Evolutionary conservation across 2,888 invertebrate genomes (phyloP), one percentile per base, ranked within the genome.

Genomic region (Habrosyne pyritoides): DNA sequence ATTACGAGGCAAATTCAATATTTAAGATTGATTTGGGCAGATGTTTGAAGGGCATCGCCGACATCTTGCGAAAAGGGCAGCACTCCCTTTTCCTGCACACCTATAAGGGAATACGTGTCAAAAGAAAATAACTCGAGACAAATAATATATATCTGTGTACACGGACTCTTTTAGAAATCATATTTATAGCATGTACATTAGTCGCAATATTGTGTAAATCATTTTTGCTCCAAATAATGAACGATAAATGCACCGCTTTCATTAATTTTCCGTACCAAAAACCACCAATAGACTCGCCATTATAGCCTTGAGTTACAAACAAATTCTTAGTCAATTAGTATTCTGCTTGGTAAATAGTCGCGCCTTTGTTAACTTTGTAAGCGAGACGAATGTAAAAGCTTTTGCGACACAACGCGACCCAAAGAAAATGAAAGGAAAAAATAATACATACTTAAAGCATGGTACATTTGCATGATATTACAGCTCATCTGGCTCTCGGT

Each of bases 21-120:
- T 91, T 90, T 90, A 88, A 90, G 91, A 92, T 92, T 92, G 92
- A 91, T 91, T 91, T 82, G 84, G 84, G 88, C 91, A 90, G 87
- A 88, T 85, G 88, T 71, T 83, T 82, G 84, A 81, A 83, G 85
- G 88, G 86, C 77, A 79, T 68, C 69, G 63, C 60, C 73, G 64
- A 61, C 67, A 67, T 72, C 68, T 79, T 64, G 63, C 63, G 66
- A 81, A 82, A 83, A 84, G 83, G 80, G 83, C 75, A 71, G 71
- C 63, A 56, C 53, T 57, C 57, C 57, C 50, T 64, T 52, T 54
- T 54, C 42, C 56, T 57, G 52, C 28, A 57, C 56, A 51, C 6
- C 14, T 55, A 56, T 64, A 47, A 61, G 14, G 36, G 14, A 36
- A 18, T 18, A 42, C n/a, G 18, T 42, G 42, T 7, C 42, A n/a